phyloP scores from a whole-genome alignment of 2,113 vertebrate species.

The Etheostoma spectabile region DNA sequence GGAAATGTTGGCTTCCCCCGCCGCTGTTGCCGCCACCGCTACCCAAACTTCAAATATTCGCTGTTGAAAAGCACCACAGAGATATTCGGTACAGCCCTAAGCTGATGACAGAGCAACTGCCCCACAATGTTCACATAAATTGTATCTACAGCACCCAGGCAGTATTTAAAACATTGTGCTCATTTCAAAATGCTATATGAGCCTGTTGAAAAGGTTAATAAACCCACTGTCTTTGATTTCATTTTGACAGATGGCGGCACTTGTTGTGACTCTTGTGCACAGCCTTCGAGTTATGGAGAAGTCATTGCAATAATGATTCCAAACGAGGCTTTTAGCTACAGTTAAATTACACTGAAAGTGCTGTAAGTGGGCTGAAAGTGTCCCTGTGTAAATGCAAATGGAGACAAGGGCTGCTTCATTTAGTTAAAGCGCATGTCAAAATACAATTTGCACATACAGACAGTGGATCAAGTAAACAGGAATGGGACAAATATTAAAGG shows the following conservation, averaged over 20 bases:
- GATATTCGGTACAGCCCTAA: neutral
- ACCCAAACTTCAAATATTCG: too few species aligned
- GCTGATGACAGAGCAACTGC: neutral
- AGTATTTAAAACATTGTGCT: constrained; percentile 28
- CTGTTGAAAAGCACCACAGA: too few species aligned
- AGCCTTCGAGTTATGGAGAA: constrained; percentile 17
- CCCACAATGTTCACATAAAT: neutral
- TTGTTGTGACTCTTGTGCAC: constrained; percentile 19
- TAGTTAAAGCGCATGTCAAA: constrained; percentile 34
- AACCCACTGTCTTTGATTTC: constrained; percentile 29
- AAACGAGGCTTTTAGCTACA: constrained; percentile 51
- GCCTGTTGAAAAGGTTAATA: constrained; percentile 34
- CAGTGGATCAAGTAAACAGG: constrained; percentile 14
- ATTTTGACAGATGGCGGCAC: constrained; percentile 25
- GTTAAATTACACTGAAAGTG: constrained; percentile 48
- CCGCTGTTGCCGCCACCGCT: too few species aligned
- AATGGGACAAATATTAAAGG: constrained; percentile 1
- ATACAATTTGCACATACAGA: constrained; percentile 4
- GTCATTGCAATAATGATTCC: constrained; percentile 43
- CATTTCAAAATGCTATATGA: constrained; percentile 27
- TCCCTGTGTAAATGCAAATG: constrained; percentile 24
- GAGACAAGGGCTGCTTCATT: constrained; percentile 25
- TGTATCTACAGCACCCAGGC: neutral
- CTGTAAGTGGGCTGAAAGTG: constrained; percentile 25
- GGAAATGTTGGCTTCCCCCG: too few species aligned